A percentile compares a stretch with the other conserved stretches of the same genome.
phyloP scores from a whole-genome alignment of 92 coral and sea anemone species.

The Micromussa lordhowensis region DNA sequence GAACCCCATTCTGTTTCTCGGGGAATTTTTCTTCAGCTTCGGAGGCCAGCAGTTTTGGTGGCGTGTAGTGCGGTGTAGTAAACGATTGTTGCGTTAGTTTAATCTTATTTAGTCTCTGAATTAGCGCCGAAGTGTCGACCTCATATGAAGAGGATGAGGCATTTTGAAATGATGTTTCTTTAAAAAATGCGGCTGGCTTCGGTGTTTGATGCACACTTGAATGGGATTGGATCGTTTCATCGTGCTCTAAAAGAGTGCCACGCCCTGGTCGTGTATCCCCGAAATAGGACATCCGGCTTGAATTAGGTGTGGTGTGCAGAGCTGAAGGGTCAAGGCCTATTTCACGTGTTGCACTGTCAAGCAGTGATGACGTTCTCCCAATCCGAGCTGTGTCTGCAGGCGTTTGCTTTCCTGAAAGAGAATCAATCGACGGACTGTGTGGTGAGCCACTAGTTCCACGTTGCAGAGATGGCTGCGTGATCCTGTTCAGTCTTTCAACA shows the following conservation, averaged over 20 bases:
- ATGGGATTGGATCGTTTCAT: not conserved
- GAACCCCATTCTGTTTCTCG: not conserved
- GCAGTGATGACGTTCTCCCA: not conserved
- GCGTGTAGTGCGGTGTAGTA: slow-evolving; percentile 27
- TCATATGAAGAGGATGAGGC: slow-evolving; percentile 20
- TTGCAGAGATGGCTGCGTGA: slow-evolving; percentile 4
- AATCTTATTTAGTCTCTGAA: slow-evolving; percentile 69
- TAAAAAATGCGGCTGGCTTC: not conserved
- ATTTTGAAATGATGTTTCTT: slow-evolving; percentile 5
- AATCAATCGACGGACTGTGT: not conserved
- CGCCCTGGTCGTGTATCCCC: not conserved
- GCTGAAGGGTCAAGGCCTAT: not conserved
- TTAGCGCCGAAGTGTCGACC: slow-evolving; percentile 64
- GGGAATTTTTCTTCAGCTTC: slow-evolving; percentile 3
- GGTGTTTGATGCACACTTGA: not conserved
- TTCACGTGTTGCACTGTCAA: not conserved
- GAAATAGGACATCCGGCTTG: not conserved
- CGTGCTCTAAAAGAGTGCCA: not conserved
- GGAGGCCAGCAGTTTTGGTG: slow-evolving; percentile 15
- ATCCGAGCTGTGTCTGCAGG: not conserved
- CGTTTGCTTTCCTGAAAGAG: not conserved
- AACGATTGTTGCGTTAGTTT: slow-evolving; percentile 58
- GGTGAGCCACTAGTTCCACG: not conserved
- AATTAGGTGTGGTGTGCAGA: not conserved
- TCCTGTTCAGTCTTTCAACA: slow-evolving; percentile 25